Conservation (phyloP, 2,797 vertebrate genomes). For the Kryptolebias ocellatus region DNA sequence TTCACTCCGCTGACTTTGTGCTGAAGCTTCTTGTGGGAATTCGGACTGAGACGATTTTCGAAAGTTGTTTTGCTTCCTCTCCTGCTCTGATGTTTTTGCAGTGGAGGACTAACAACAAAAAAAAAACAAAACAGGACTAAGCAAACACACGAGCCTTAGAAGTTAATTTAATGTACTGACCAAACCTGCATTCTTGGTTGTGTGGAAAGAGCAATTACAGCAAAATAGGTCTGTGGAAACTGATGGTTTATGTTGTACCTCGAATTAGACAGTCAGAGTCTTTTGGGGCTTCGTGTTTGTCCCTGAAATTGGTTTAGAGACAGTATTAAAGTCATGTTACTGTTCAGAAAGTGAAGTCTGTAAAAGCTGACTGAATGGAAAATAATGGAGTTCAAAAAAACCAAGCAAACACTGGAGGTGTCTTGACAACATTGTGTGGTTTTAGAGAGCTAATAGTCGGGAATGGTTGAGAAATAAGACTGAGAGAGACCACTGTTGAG, state of each 20-base stretch:
- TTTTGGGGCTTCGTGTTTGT: slow-evolving; percentile 11
- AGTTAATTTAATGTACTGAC: neutral
- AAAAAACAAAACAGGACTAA: neutral
- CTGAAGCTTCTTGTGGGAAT: slow-evolving; percentile 5
- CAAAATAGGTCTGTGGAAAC: neutral
- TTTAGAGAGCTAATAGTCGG: slow-evolving; percentile 1
- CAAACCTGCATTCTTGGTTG: neutral
- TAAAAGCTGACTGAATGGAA: slow-evolving; percentile 41
- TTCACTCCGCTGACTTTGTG: slow-evolving; percentile 3
- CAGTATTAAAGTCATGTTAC: slow-evolving; percentile 22
- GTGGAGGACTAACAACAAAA: neutral
- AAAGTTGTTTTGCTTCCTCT: slow-evolving; percentile 13
- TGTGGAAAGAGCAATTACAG: slow-evolving; percentile 7
- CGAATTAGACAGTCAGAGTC: neutral
- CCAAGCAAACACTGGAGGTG: slow-evolving; percentile 21
- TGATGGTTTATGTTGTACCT: slow-evolving; percentile 3
- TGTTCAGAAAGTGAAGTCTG: slow-evolving; percentile 29
- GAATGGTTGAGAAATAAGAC: too few species aligned
- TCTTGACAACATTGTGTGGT: neutral
- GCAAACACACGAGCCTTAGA: neutral
- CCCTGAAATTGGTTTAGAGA: slow-evolving; percentile 23
- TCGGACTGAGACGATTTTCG: neutral
- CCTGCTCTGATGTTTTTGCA: slow-evolving; percentile 17
- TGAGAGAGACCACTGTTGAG: neutral
- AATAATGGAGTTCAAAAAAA: slow-evolving; percentile 48